These are phyloP conservation scores for Rhabdomys pumilio DNA, from an alignment of 2,797 vertebrate species.

Conservation along the genomic window DNA sequence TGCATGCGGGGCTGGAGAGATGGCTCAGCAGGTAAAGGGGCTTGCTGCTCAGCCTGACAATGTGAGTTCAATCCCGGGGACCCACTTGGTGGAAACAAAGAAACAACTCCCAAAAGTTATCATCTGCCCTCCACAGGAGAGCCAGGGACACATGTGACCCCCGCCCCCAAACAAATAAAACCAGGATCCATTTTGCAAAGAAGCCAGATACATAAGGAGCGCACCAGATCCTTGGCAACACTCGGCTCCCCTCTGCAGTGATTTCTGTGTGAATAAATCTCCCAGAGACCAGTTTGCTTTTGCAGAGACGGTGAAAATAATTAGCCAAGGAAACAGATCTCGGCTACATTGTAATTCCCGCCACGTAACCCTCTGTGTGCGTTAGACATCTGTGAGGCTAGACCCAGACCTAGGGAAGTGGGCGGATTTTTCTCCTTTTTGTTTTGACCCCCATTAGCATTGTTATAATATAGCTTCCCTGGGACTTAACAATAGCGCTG, in stretches of 20 bases:
- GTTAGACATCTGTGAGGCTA: background rate
- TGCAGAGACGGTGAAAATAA: background rate
- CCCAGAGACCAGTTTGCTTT: background rate
- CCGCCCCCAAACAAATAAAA: background rate
- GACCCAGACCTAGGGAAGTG: background rate
- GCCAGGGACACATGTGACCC: background rate
- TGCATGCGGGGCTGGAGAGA: background rate
- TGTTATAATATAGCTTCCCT: background rate
- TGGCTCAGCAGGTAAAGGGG: background rate
- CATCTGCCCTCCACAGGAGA: background rate
- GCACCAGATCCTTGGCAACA: too few relatives aligned
- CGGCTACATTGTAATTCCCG: background rate
- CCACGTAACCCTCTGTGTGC: background rate
- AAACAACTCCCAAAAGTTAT: background rate
- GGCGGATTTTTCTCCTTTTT: background rate
- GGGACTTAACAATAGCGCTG: background rate
- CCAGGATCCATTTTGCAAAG: background rate
- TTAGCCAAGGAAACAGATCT: background rate
- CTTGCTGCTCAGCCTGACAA: background rate
- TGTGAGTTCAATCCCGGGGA: background rate
- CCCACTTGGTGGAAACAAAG: background rate
- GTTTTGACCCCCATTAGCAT: background rate
- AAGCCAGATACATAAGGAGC: background rate
- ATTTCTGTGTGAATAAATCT: background rate
- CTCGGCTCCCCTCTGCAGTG: background rate